Evolutionary conservation across 2,888 invertebrate genomes (phyloP), one percentile per base, ranked within the genome.

Genomic region (Nasonovia ribisnigri): DNA sequence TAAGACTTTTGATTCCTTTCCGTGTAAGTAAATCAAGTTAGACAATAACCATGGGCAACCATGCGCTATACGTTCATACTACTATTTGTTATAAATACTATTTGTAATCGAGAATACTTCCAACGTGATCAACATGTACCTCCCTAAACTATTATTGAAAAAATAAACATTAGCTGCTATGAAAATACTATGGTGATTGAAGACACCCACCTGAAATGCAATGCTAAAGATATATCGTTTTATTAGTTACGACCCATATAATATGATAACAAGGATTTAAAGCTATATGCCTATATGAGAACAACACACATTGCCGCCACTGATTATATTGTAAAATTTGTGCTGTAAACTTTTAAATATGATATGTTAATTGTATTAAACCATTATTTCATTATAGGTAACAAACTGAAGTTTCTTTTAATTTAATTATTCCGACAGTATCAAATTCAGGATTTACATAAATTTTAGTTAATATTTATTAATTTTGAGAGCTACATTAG

Each of bases 1-100:
- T 13, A 60, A 86, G 87, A 91, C 84, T 91, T 91, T 91, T 84
- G 84, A 91, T 57, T 91, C 43, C 84, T n/a, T 84, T 86, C 46
- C 24, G n/a, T 43, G 26, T 57, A 43, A 13, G n/a, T 48, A 60
- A 60, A 16, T 91, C 84, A 57, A 24, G 4, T 54, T 54, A 20
- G 26, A 6, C 84, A 2, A 51, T 54, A 77, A 42, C 2, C 11
- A 90, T 16, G 6, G 46, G 10, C 11, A 48, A 16, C 43, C 26
- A 26, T 54, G 8, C 20, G 36, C 11, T 51, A 11, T 84, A 51
- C n/a, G 46, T 46, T 67, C 24, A 43, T 48, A 46, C 29, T n/a
- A 26, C 16, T 36, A 3, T 20, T 54, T 0, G 20, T 20, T 20
- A 20, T 54, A 54, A 54, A 54, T 54, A 54, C 20, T 54, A 20